A percentile compares a stretch with the other conserved stretches of the same genome.
Conservation (phyloP, 2,113 vertebrate species). For the Phyllostomus discolor region DNA sequence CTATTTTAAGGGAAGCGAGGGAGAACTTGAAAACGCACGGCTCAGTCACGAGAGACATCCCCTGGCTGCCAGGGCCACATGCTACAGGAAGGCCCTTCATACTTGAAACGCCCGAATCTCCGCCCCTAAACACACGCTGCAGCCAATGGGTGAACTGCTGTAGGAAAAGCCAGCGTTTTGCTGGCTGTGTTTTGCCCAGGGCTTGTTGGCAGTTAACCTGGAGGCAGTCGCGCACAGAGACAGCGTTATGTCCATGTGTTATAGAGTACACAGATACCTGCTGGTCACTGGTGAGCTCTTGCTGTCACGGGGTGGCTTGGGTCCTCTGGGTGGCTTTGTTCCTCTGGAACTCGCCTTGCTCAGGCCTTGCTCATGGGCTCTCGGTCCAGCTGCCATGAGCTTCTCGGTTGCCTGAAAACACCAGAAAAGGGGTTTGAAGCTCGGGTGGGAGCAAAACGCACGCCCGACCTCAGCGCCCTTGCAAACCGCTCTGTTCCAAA, state of each 20-base stretch:
- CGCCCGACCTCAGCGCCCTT: background rate
- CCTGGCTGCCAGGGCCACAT: background rate
- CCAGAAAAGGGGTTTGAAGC: slow-evolving; percentile 11
- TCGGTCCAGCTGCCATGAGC: background rate
- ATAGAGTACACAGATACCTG: too few species aligned
- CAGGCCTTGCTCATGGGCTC: background rate
- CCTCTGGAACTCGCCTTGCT: background rate
- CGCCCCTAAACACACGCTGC: accelerated
- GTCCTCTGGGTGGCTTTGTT: background rate
- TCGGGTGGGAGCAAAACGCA: background rate
- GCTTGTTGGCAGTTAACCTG: too few species aligned
- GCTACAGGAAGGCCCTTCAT: background rate
- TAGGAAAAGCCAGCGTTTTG: background rate
- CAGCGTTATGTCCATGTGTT: accelerated
- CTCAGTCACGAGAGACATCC: slow-evolving; percentile 12
- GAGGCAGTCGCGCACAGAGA: background rate
- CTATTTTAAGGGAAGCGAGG: slow-evolving; percentile 47
- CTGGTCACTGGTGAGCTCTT: background rate
- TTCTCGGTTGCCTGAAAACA: background rate
- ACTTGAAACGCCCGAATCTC: background rate
- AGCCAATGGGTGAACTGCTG: background rate
- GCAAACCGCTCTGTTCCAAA: background rate
- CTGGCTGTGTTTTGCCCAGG: background rate
- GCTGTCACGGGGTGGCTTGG: accelerated
- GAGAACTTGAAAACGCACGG: background rate